Evolutionary conservation across 2,888 invertebrate species (phyloP), one percentile per base, ranked within the genome.

Genomic region (Melinaea menophilus): DNA sequence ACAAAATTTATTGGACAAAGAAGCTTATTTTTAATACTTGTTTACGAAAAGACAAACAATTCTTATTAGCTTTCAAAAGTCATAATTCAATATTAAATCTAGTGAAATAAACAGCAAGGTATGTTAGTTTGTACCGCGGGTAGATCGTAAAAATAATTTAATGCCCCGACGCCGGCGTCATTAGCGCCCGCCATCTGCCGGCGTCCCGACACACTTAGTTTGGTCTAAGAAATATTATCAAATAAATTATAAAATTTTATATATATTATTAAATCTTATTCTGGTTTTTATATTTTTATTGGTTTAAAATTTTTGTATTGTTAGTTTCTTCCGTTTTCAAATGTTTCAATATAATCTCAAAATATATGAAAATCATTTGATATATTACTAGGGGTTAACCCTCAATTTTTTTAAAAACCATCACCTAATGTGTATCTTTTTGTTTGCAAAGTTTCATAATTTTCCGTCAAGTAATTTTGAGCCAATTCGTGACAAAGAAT

Each of bases 131-230:
- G 58, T 55, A 31, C 80, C 75, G 80, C 75, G 79, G 77, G 78
- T 75, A 68, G 78, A 75, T 85, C 85, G 82, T 89, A 87, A 88
- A 87, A 88, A 88, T 87, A 88, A 89, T 89, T 88, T 88, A 89
- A 83, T 81, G 81, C 76, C 74, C 73, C 75, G 80, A 73, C 75
- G 76, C 77, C 71, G 74, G 76, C 81, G 81, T 86, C 88, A 86
- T 88, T 88, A 88, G 85, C 77, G 79, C 73, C 73, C 79, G 79
- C 80, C 87, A 85, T 88, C 85, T 86, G 85, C 76, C 70, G 73
- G 73, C 74, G 68, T 72, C 60, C 61, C 67, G 63, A 63, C 62
- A 69, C 64, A 69, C 66, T 64, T 64, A 69, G 61, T 62, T 66
- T 67, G 63, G 51, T 63, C 57, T 51, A 51, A 51, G 51, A 51